These are phyloP conservation scores for Homarus americanus DNA, from an alignment of 1,140 invertebrate genomes.

Conservation along the genomic window DNA sequence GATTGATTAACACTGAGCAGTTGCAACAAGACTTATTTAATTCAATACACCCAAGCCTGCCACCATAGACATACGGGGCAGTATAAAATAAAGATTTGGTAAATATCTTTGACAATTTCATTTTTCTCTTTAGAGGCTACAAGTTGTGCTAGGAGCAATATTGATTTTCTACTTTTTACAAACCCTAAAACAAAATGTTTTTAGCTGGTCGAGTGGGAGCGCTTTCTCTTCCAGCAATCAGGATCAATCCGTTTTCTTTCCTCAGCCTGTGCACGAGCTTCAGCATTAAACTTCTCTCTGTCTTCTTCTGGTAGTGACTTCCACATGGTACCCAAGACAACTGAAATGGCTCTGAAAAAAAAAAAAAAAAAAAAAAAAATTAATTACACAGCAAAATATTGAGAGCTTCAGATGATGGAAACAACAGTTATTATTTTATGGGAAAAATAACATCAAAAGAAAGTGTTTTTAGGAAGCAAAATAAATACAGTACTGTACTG, in stretches of 20 bases:
- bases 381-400: no score
- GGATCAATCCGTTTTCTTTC: constrained; percentile 81
- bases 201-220: constrained; percentile 77
- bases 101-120: not conserved
- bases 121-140: not conserved
- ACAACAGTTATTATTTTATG: no score
- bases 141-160: not conserved
- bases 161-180: not conserved
- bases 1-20: not conserved
- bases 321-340: constrained; percentile 81
- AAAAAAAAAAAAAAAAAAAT: constrained; percentile 15
- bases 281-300: constrained; percentile 78
- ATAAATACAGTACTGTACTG: no score
- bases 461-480: no score
- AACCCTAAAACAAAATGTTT: constrained; percentile 33
- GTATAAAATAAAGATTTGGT: not conserved
- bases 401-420: no score
- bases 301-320: constrained; percentile 78
- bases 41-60: not conserved
- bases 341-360: constrained; percentile 80
- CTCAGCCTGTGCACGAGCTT: constrained; percentile 80
- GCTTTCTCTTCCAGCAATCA: constrained; percentile 82
- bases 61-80: not conserved
- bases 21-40: not conserved
- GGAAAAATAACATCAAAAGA: no score